These are phyloP conservation scores for Otolemur crassicaudatus DNA, from an alignment of 2,797 vertebrate species.

Conservation along the genomic window DNA sequence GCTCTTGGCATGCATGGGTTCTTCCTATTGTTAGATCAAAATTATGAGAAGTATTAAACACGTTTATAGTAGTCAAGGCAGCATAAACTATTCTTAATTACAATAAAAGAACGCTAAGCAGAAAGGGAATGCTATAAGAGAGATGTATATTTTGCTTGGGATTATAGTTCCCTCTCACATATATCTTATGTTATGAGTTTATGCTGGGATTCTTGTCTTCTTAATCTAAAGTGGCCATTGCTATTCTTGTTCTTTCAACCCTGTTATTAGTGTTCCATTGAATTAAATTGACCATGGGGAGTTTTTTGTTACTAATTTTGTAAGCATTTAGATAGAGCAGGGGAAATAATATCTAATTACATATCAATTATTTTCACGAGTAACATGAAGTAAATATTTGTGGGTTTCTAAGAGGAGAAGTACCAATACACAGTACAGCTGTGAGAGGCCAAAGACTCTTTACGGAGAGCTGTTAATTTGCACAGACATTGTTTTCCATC, in stretches of 20 bases:
- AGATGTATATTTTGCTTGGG: neutral
- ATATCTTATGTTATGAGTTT: neutral
- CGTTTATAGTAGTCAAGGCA: constrained; percentile 46
- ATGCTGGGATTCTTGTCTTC: neutral
- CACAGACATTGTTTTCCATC: neutral
- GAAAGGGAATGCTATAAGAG: constrained; percentile 1
- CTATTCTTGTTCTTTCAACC: neutral
- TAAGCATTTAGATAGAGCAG: constrained; percentile 60
- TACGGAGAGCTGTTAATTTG: constrained; percentile 30
- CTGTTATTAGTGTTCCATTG: neutral
- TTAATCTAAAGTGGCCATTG: neutral
- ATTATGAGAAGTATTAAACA: constrained; percentile 62
- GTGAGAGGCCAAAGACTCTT: neutral
- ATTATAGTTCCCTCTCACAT: neutral
- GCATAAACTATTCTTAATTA: constrained; percentile 63
- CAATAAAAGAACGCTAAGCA: constrained; percentile 14
- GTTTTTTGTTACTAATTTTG: constrained; percentile 17
- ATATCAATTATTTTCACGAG: constrained; percentile 5
- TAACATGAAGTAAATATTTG: constrained; percentile 55
- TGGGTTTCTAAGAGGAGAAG: neutral
- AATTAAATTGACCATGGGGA: constrained; percentile 55
- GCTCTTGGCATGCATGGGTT: constrained; percentile 57
- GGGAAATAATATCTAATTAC: neutral
- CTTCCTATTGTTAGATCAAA: constrained; percentile 68
- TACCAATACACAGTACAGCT: neutral